Evolutionary conservation across 2,797 vertebrate species (phyloP), one percentile per base, ranked within the genome.

Genomic region (Galaxias olidus): DNA sequence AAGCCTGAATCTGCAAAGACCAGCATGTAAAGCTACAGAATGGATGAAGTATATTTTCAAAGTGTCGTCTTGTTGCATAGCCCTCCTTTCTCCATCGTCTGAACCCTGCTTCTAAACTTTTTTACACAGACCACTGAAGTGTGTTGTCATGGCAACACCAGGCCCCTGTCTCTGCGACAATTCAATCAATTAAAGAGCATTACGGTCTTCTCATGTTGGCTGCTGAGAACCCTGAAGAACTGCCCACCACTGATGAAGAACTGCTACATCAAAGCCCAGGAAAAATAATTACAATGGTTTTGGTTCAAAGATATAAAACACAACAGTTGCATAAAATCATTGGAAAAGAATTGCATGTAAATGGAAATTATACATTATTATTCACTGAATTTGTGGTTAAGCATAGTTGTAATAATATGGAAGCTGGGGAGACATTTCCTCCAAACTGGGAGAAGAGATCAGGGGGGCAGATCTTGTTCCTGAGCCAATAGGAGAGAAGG

Each of bases 41-140:
- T 78, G 84, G 86, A 89, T 85, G 84, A 81, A 83, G 80, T 72
- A 74, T 65, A 66, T 76, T 73, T 59, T 69, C 46, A 74, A 83
- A 89, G 89, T 90, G 91, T 92, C 86, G 68, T 90, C 88, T 89
- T 83, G 91, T 97, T 97, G 95, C 94, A 95, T 95, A 96, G 95
- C 93, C 94, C 93, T 92, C 87, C 84, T 68, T 68, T 72, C 72
- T 62, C 56, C 75, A 68, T 77, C 59, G 50, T 68, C 18, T 63
- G 78, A 68, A 66, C 62, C 63, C 63, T 72, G 62, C 69, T 48
- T 67, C 70, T 70, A 68, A 56, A 62, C 59, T 30, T 10, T 41
- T 54, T 67, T 40, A 11, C 40, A 49, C 63, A 56, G 67, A 40
- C 59, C 63, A 63, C 47, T 69, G 62, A 53, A 73, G 63, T 50